Conservation (phyloP, 1,140 invertebrate genomes). For the Nasonia giraulti region DNA sequence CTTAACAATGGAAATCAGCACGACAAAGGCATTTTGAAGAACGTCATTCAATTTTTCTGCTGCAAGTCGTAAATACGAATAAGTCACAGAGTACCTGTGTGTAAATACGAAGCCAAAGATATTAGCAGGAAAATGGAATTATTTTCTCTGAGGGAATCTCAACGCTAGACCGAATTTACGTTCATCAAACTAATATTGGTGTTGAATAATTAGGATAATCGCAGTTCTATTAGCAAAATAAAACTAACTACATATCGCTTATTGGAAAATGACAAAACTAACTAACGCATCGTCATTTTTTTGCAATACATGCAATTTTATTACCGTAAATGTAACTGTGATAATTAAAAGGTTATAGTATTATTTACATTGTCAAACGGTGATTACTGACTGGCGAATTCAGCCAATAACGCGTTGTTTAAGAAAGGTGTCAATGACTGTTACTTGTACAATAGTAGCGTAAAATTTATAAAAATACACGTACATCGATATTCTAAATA, state of each 20-base stretch:
- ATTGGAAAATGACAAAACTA: slow-evolving; percentile 2
- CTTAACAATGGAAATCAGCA: slow-evolving; percentile 55
- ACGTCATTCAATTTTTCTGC: slow-evolving; percentile 62
- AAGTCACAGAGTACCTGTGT: neutral
- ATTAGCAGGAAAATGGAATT: slow-evolving; percentile 7
- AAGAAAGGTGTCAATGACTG: neutral
- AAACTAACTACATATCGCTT: neutral
- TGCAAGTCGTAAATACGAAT: slow-evolving; percentile 61
- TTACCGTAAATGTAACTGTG: slow-evolving; percentile 65
- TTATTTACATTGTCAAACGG: slow-evolving; percentile 27
- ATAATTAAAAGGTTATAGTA: slow-evolving; percentile 55
- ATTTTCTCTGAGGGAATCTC: neutral
- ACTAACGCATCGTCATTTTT: slow-evolving; percentile 37
- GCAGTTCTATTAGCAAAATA: neutral
- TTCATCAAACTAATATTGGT: neutral
- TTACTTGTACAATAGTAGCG: slow-evolving; percentile 37
- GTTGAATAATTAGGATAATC: neutral
- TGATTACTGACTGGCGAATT: slow-evolving; percentile 10
- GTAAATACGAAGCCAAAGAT: neutral
- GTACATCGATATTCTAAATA: slow-evolving; percentile 50
- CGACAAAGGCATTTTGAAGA: slow-evolving; percentile 61
- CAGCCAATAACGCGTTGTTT: neutral
- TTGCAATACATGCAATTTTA: slow-evolving; percentile 44
- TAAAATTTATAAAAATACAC: slow-evolving; percentile 39
- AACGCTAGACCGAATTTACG: neutral